Conservation (phyloP, 2,113 vertebrate species). For the Hucho hucho region DNA sequence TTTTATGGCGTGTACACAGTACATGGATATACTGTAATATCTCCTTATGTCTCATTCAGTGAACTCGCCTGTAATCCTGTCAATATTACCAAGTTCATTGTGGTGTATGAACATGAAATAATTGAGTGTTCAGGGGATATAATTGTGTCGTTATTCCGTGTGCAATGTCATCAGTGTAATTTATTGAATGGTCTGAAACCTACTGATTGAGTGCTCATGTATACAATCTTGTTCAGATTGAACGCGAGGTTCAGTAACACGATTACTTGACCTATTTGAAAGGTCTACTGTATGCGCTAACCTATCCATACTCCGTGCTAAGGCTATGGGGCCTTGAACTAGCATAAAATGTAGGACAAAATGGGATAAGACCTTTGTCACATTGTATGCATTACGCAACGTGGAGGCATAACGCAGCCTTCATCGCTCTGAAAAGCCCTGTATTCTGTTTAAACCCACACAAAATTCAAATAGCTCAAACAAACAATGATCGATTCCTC, state of each 20-base stretch:
- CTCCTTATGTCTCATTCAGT: not conserved
- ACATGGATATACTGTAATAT: not conserved
- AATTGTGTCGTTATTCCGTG: not conserved
- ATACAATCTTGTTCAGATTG: not conserved
- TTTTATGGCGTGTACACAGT: not conserved
- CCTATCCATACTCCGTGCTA: not conserved
- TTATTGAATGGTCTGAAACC: not conserved
- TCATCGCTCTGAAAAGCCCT: too few relatives aligned
- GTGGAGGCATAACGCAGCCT: not conserved
- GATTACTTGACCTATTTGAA: not conserved
- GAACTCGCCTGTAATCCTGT: not conserved
- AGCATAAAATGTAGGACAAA: not conserved
- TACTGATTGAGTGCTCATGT: not conserved
- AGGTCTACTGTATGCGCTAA: not conserved
- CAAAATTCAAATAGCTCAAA: not conserved
- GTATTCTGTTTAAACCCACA: not conserved
- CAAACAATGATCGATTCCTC: not conserved
- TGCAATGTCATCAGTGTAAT: not conserved
- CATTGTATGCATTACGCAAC: not conserved
- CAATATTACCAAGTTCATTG: not conserved
- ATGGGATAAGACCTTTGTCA: not conserved
- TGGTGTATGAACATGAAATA: not conserved
- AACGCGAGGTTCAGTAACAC: not conserved
- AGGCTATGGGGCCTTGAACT: not conserved
- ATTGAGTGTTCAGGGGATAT: conserved; percentile 1